Percentiles rank a stretch among this genome's conserved stretches.
phyloP scores from a whole-genome alignment of 1,140 invertebrate genomes.

The Hyposmocoma kahamanoa region DNA sequence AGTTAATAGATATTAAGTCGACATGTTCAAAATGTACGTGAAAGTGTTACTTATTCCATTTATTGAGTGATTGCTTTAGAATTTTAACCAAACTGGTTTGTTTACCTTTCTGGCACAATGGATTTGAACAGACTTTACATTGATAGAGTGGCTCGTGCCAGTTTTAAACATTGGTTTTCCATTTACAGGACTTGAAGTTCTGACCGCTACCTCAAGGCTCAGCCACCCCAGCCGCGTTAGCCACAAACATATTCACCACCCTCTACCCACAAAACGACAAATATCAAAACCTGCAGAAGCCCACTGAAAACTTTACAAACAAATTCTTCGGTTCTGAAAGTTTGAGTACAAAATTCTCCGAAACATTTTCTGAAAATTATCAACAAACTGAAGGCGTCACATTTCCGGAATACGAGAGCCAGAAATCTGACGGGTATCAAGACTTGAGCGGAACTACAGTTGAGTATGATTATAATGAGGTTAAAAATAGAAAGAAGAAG shows the following conservation, averaged over 20 bases:
- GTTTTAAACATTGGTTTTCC: too few species aligned
- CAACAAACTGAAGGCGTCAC: constrained; percentile 52
- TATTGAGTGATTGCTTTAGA: too few species aligned
- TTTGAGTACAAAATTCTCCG: constrained; percentile 45
- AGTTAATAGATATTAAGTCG: too few species aligned
- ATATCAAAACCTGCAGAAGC: constrained; percentile 43
- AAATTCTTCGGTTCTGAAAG: constrained; percentile 61
- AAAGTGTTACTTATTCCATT: too few species aligned
- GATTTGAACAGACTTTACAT: too few species aligned
- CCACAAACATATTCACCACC: constrained; percentile 60
- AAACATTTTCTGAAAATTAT: constrained; percentile 56
- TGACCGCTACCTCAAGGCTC: constrained; percentile 68
- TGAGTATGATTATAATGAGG: constrained; percentile 32
- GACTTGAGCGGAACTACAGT: constrained; percentile 53
- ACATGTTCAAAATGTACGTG: too few species aligned
- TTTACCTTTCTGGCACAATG: too few species aligned
- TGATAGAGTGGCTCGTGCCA: too few species aligned
- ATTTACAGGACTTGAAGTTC: constrained; percentile 74
- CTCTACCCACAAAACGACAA: constrained; percentile 57
- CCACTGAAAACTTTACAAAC: constrained; percentile 31
- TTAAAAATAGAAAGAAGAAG: constrained; percentile 46
- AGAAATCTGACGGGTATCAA: constrained; percentile 51
- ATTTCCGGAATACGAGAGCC: constrained; percentile 49
- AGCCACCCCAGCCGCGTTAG: constrained; percentile 51
- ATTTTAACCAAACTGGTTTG: too few species aligned